Evolutionary conservation across 2,113 vertebrate genomes (phyloP), one percentile per base, ranked within the genome.

Genomic region (Notarius quadriscutis): DNA sequence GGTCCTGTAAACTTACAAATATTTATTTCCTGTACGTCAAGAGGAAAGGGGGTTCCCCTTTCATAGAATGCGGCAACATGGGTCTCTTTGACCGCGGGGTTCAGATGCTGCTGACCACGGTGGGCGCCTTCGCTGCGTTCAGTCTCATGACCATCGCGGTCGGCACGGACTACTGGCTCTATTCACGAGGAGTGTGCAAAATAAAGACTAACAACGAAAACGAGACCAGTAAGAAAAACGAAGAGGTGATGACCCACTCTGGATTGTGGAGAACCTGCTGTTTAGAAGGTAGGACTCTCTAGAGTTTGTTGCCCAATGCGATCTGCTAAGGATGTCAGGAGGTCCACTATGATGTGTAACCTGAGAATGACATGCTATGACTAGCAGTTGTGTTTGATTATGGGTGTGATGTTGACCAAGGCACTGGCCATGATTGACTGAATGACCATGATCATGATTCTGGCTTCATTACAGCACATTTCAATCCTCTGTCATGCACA

Each of bases 1-100:
- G 94, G 94, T 92, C 92, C 91, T 92, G 91, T 91, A 94, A 94
- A 94, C 94, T 94, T 92, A 94, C 94, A 94, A 95, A 94, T 94
- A 95, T 95, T 95, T 96, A 95, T 93, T 96, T 95, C 93, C 93
- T 96, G 77, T 95, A 95, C 92, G 91, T 96, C 91, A 95, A 95
- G 92, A 93, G 93, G 93, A 97, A 97, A 98, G 96, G 96, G 97
- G 95, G 97, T 95, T 94, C 97, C 97, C 97, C 97, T 96, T 98
- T 98, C 97, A 96, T 98, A 97, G 97, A 98, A 98, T 98, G 97
- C 96, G 97, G 98, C 96, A 98, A 96, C 96, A 99, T 99, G 98
- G 98, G 98, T 92, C 97, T 98, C 94, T 99, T 98, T 98, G 98
- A 99, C 95, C 97, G 97, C 96, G 97, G 98, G 95, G 97, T 99